Conservation (phyloP, 2,113 vertebrate species). For the Osmerus mordax region DNA sequence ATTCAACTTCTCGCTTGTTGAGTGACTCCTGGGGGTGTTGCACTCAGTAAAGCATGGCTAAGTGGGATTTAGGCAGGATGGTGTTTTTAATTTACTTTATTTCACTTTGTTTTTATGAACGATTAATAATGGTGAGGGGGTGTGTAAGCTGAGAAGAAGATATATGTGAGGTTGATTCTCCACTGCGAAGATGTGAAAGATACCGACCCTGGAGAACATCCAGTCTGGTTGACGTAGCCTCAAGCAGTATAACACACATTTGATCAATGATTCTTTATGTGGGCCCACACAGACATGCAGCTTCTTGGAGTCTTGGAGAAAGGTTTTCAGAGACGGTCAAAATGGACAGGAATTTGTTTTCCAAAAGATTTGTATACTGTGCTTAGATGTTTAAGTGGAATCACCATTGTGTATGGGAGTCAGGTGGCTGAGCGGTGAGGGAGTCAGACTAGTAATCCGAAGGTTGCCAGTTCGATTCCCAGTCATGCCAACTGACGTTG, state of each 20-base stretch:
- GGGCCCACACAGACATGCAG: slow-evolving; percentile 38
- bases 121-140: slow-evolving; percentile 28
- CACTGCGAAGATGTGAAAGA: no score
- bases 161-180: slow-evolving; percentile 29
- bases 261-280: slow-evolving; percentile 55
- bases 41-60: neutral
- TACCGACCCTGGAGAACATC: slow-evolving; percentile 2
- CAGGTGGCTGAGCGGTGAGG: no score
- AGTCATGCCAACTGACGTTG: no score
- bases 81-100: slow-evolving; percentile 10
- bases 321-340: no score
- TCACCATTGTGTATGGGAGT: no score
- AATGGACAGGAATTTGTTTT: slow-evolving; percentile 19
- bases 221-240: slow-evolving; percentile 22
- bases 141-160: slow-evolving; percentile 16
- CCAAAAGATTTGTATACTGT: slow-evolving; percentile 2
- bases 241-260: slow-evolving; percentile 49
- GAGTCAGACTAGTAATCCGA: no score
- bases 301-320: slow-evolving; percentile 4
- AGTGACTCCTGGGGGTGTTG: neutral
- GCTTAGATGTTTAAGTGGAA: no score
- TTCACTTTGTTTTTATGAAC: slow-evolving; percentile 8
- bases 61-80: slow-evolving; percentile 4
- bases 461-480: no score
- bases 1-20: slow-evolving; percentile 15